Conservation (phyloP, 2,797 vertebrate genomes). For the Mormyrus hasselquistii region DNA sequence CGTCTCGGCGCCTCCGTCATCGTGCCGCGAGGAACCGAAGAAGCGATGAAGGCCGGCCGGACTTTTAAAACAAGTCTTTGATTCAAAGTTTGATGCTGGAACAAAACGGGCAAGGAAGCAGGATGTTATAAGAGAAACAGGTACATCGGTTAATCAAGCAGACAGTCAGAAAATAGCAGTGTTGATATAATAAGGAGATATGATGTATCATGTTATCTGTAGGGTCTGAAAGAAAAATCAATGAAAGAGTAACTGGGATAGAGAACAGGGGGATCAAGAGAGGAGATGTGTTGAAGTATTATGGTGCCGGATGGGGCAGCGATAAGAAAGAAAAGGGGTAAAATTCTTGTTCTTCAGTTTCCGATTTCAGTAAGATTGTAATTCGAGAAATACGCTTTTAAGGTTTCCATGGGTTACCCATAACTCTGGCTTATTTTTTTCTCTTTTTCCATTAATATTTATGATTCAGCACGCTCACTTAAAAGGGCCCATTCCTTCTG, state of each 20-base stretch:
- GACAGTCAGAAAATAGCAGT: neutral
- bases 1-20: neutral
- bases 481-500: neutral
- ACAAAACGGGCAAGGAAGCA: neutral
- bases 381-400: neutral
- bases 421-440: neutral
- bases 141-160: neutral
- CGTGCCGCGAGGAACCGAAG: neutral
- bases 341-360: neutral
- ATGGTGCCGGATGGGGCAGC: neutral
- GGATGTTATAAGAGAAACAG: neutral
- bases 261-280: neutral
- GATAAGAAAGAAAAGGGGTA: neutral
- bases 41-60: neutral
- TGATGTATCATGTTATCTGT: neutral
- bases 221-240: neutral
- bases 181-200: neutral
- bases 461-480: neutral
- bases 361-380: neutral
- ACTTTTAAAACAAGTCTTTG: neutral
- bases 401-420: neutral
- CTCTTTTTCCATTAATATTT: neutral
- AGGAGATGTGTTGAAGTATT: neutral
- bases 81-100: neutral
- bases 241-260: neutral